Evolutionary conservation across 2,797 vertebrate species (phyloP).

Genomic region (Balearica regulorum): DNA sequence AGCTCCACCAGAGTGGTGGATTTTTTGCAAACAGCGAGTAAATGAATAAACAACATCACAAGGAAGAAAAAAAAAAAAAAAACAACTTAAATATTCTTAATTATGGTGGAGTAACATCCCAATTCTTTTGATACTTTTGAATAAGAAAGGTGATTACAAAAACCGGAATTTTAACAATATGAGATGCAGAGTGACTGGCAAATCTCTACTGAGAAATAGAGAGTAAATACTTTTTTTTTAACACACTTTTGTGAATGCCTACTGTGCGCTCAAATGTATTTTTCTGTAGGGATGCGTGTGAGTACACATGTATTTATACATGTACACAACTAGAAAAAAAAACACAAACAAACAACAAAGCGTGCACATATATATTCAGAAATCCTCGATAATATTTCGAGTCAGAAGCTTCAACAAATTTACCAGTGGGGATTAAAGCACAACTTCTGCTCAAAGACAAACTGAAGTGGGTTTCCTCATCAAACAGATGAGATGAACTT

Average conservation of each 20-base stretch:
- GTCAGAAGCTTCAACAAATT: background rate
- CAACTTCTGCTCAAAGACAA: background rate
- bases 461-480: background rate
- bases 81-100: no score
- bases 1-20: fast-evolving
- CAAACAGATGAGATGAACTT: background rate
- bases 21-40: background rate
- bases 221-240: background rate
- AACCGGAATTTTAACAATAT: fast-evolving
- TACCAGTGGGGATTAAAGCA: background rate
- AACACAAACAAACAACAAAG: fast-evolving
- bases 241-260: background rate
- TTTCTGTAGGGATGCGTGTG: fast-evolving
- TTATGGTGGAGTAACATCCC: fast-evolving
- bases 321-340: fast-evolving
- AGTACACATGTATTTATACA: fast-evolving
- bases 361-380: fast-evolving
- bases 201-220: fast-evolving
- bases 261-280: background rate
- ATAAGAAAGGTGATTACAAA: no score
- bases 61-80: background rate
- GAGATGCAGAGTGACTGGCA: background rate
- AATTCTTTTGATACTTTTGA: background rate
- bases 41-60: fast-evolving
- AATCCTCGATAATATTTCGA: background rate